These are phyloP conservation scores for Nicator chloris DNA, from an alignment of 2,113 vertebrate genomes.

Conservation along the genomic window DNA sequence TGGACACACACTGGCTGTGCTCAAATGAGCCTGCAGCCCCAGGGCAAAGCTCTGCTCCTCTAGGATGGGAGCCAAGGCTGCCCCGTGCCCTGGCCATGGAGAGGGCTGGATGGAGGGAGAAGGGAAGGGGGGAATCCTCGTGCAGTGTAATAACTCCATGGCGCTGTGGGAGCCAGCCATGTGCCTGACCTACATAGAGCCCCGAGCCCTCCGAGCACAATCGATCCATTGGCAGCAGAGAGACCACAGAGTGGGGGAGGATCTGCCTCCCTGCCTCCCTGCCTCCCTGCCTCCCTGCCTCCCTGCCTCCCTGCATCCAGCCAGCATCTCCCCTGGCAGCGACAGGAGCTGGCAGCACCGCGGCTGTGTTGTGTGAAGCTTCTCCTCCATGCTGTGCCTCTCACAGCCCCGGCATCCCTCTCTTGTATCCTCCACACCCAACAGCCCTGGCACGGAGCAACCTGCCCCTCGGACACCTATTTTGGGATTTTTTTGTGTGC, in stretches of 20 bases:
- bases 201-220: background rate
- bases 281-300: background rate
- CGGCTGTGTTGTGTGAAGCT: background rate
- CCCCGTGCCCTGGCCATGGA: background rate
- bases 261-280: background rate
- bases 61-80: background rate
- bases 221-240: background rate
- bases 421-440: fast-evolving
- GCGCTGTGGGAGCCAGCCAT: background rate
- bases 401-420: background rate
- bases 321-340: background rate
- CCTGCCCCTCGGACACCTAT: fast-evolving
- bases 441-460: background rate
- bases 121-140: background rate
- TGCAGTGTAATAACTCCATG: background rate
- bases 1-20: background rate
- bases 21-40: background rate
- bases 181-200: conserved; percentile 36
- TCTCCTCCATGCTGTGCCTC: fast-evolving
- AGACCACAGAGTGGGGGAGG: fast-evolving
- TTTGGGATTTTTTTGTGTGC: background rate
- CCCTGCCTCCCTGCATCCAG: background rate
- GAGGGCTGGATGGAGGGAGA: background rate
- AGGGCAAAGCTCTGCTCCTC: background rate
- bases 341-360: fast-evolving